These are phyloP conservation scores for Enoplolaimus lenunculus DNA, from an alignment of 2,888 invertebrate species.

Conservation along the genomic window DNA sequence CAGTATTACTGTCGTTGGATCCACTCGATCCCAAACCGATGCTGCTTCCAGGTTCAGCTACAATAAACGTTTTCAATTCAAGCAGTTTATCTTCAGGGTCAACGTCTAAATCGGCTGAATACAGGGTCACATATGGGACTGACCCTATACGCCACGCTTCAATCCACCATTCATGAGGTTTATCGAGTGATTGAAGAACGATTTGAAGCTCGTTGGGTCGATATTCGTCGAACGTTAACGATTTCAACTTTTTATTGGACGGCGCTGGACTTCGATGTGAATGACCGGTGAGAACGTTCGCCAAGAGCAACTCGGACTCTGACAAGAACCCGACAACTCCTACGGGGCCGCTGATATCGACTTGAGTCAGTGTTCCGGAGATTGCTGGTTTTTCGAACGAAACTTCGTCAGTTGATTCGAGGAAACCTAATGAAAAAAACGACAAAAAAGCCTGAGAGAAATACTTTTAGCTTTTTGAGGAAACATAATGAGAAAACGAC, in stretches of 20 bases:
- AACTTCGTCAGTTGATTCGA: background rate
- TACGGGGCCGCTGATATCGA: background rate
- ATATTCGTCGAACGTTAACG: background rate
- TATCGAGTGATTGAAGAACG: conserved; percentile 18
- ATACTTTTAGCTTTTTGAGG: too few species aligned
- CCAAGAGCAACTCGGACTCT: background rate
- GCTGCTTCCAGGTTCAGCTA: background rate
- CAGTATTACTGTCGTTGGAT: too few species aligned
- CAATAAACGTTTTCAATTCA: background rate
- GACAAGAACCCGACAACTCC: background rate
- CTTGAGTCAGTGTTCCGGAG: background rate
- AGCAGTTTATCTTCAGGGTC: conserved; percentile 23
- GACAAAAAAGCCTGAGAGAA: too few species aligned
- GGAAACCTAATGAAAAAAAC: too few species aligned
- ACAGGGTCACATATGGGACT: conserved; percentile 10
- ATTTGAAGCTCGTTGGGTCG: conserved; percentile 14
- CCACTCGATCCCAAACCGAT: too few species aligned
- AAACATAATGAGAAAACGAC: too few species aligned
- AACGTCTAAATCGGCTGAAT: conserved; percentile 19
- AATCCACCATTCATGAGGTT: conserved; percentile 21
- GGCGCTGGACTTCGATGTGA: background rate
- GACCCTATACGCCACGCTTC: background rate
- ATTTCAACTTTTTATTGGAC: background rate
- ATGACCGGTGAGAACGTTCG: background rate
- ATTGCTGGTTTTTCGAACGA: background rate